phyloP scores from a whole-genome alignment of 2,113 vertebrate genomes.

The Colaptes auratus region DNA sequence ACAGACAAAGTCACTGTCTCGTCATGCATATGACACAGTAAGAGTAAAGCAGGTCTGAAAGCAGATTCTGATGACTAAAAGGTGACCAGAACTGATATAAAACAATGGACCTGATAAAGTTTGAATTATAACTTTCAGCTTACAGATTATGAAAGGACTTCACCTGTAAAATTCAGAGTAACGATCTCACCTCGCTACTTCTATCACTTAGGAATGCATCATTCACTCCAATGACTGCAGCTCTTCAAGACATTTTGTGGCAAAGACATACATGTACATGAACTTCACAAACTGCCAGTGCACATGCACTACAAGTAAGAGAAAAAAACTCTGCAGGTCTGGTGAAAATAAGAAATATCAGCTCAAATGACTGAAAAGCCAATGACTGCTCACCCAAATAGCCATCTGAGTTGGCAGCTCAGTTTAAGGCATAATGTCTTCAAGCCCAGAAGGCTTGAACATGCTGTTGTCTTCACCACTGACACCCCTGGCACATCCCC shows the following conservation, averaged over 20 bases:
- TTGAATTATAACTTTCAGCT: background rate
- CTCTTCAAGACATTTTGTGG: background rate
- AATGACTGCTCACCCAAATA: background rate
- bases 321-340: background rate
- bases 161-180: background rate
- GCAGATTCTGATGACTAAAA: background rate
- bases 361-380: background rate
- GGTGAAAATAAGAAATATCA: background rate
- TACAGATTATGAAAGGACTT: background rate
- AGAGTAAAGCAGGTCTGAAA: background rate
- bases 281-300: background rate
- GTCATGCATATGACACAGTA: fast-evolving
- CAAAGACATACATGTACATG: fast-evolving
- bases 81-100: background rate
- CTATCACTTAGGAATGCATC: background rate
- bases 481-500: conserved; percentile 17
- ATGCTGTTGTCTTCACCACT: background rate
- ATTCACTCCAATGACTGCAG: background rate
- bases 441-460: conserved; percentile 2
- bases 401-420: background rate
- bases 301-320: background rate
- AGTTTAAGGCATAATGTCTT: background rate
- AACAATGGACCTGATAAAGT: background rate
- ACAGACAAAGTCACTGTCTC: background rate
- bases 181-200: background rate